phyloP scores from a whole-genome alignment of 2,797 vertebrate species.

The Tapirus indicus region DNA sequence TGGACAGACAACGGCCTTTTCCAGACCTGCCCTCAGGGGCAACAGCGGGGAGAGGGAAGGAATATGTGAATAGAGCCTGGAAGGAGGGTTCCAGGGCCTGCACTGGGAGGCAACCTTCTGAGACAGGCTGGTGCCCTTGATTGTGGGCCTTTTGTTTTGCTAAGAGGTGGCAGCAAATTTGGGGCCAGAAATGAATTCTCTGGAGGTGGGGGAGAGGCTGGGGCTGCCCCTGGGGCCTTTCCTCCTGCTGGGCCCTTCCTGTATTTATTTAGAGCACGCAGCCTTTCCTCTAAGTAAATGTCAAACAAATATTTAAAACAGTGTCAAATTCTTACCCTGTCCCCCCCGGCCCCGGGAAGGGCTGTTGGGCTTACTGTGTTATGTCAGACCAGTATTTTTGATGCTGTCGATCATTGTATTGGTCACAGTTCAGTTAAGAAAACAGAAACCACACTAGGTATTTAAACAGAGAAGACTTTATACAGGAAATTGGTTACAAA shows the following conservation, averaged over 20 bases:
- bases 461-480: no score
- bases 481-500: no score
- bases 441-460: no score
- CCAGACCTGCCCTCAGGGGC: no score
- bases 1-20: not conserved
- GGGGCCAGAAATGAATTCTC: not conserved
- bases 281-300: constrained; percentile 57
- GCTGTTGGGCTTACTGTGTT: accelerated
- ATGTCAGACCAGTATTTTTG: no score
- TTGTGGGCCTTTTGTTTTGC: not conserved
- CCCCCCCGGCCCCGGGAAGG: not conserved
- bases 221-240: not conserved
- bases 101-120: no score
- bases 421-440: no score
- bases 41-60: no score
- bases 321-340: not conserved
- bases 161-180: not conserved
- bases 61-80: not conserved
- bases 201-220: not conserved
- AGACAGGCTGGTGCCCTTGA: not conserved
- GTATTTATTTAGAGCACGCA: not conserved
- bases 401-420: no score
- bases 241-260: not conserved
- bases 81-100: not conserved
- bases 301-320: constrained; percentile 12